Evolutionary conservation across 2,797 vertebrate species (phyloP), one percentile per base, ranked within the genome.

Genomic region (Menidia menidia): DNA sequence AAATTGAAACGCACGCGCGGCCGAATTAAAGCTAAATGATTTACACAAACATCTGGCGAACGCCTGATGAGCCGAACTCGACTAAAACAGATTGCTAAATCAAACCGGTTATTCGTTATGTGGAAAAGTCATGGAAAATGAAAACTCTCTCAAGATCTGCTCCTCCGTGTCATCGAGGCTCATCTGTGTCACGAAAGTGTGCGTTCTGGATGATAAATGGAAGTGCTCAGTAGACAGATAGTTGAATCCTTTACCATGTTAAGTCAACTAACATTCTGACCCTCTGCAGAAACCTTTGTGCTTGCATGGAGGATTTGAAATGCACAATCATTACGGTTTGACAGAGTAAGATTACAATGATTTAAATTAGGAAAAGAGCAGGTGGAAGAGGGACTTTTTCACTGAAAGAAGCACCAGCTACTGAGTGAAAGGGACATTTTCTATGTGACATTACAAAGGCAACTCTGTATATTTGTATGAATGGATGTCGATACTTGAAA

Each of bases 391-490:
- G 43, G n/a, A 50, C 11, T 55, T 65, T 16, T 16, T 11, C 14
- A 10, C 39, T 54, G 48, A 50, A 55, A 70, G 42, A 8, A 42
- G 42, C 14, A n/a, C 31, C 10, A 31, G 30, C 48, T 39, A 39
- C 6, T 5, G 10, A 6, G 52, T 65, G 45, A 68, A 30, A 60
- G 31, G 42, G n/a, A 57, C 50, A n/a, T 33, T 32, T 13, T 32
- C n/a, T 35, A 16, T 52, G 35, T 41, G 58, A 60, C 48, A 54
- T 57, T 68, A 45, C 31, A 48, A 68, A 56, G n/a, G 48, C 47
- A 32, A 44, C 15, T 15, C 25, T 11, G 19, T 53, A 35, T 25
- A 47, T 25, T 2, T 60, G n/a, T 50, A 52, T 16, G 16, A 31
- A 64, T 35, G 25, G 59, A 31, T 41, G 39, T 44, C 16, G 15